These are phyloP conservation scores for Chironomus riparius DNA, from an alignment of 2,888 invertebrate genomes.

Conservation along the genomic window DNA sequence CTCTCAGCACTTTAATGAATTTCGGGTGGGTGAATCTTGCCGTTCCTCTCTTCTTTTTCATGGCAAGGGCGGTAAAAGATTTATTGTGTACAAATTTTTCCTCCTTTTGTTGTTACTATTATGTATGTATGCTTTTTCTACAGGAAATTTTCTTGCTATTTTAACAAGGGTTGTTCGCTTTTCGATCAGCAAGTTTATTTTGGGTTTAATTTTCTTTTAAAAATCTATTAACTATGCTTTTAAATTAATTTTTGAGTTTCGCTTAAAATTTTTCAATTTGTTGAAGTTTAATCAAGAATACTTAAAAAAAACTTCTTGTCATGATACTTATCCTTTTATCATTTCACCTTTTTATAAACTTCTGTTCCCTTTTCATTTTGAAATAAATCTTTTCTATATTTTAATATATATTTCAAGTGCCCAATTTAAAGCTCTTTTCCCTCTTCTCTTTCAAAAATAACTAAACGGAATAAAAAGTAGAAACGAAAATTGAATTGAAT, in stretches of 20 bases:
- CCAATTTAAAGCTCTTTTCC: background rate
- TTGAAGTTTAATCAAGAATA: no score
- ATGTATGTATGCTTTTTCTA: no score
- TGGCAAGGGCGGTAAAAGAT: background rate
- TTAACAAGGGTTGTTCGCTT: no score
- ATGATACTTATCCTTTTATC: no score
- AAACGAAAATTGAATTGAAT: background rate
- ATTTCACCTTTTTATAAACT: no score
- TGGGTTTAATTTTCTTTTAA: no score
- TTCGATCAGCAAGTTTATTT: no score
- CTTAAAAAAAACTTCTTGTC: no score
- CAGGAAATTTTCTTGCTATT: background rate
- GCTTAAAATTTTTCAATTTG: no score
- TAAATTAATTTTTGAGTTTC: background rate
- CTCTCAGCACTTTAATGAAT: background rate
- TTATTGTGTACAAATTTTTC: conserved; percentile 22
- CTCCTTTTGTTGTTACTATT: background rate
- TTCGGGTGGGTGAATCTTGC: background rate
- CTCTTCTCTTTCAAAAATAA: background rate
- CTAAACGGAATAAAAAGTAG: no score
- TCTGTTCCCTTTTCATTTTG: no score
- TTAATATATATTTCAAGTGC: background rate
- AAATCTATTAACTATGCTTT: background rate
- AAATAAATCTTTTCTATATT: no score
- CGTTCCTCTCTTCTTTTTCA: background rate